These are phyloP conservation scores for Apamea sordens DNA, from an alignment of 2,888 invertebrate species.

Conservation along the genomic window DNA sequence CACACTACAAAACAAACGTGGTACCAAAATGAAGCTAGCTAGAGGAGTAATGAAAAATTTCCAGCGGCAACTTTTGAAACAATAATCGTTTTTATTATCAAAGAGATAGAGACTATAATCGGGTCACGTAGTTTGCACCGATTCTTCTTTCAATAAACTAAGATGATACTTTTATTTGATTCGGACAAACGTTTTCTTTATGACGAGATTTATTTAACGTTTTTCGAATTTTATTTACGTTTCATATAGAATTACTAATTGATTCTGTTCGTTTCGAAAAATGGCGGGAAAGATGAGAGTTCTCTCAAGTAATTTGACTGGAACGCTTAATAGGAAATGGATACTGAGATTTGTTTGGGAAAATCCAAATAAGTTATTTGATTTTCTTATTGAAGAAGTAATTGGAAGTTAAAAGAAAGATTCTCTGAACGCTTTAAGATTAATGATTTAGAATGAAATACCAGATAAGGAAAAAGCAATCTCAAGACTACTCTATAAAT, in stretches of 20 bases:
- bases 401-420: conserved; percentile 29
- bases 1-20: conserved; percentile 76
- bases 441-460: conserved; percentile 17
- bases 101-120: conserved; percentile 62
- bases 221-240: conserved; percentile 51
- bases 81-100: conserved; percentile 64
- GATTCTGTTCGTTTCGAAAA: conserved; percentile 46
- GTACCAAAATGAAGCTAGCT: conserved; percentile 76
- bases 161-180: conserved; percentile 71
- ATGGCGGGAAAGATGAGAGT: conserved; percentile 27
- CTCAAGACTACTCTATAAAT: conserved; percentile 7
- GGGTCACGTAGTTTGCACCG: conserved; percentile 35
- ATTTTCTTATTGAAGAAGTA: conserved; percentile 37
- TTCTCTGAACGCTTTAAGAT: conserved; percentile 18
- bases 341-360: conserved; percentile 37
- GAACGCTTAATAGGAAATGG: conserved; percentile 49
- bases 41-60: conserved; percentile 79
- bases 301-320: conserved; percentile 40
- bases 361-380: conserved; percentile 43
- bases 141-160: conserved; percentile 66
- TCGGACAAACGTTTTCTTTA: conserved; percentile 61
- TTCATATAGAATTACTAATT: conserved; percentile 65
- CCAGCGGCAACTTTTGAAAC: conserved; percentile 62
- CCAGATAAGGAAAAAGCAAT: conserved; percentile 7
- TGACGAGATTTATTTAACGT: conserved; percentile 59